These are phyloP conservation scores for Campoletis sonorensis DNA, from an alignment of 1,140 invertebrate genomes.

Conservation along the genomic window DNA sequence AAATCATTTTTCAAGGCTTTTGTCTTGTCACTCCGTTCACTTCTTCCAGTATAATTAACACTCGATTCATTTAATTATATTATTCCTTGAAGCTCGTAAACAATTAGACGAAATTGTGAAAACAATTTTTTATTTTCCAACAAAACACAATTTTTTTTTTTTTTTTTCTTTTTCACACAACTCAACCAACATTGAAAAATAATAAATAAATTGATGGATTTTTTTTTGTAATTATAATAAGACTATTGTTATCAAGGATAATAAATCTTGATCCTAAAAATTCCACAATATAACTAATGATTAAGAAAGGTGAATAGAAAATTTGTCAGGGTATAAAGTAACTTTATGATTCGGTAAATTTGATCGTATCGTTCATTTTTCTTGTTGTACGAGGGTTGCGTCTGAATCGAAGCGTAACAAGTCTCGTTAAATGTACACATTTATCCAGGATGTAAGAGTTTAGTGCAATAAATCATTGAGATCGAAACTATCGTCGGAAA, in stretches of 20 bases:
- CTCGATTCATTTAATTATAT: no score
- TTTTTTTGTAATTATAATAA: no score
- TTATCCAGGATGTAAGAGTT: not conserved
- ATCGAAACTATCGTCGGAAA: constrained; percentile 11
- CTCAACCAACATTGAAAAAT: no score
- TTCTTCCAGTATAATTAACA: not conserved
- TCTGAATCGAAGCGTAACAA: constrained; percentile 26
- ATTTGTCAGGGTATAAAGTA: not conserved
- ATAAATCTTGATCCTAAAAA: no score
- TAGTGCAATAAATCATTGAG: constrained; percentile 30
- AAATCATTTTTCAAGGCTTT: constrained; percentile 21
- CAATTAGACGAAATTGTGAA: no score
- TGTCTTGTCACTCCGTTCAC: no score
- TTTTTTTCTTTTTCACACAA: no score
- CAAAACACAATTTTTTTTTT: no score
- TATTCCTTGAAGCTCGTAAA: no score
- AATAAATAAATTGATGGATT: no score
- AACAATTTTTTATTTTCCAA: no score
- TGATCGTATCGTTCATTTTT: not conserved
- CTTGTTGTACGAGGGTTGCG: not conserved
- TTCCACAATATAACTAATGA: not conserved
- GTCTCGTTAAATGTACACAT: not conserved
- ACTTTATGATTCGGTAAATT: not conserved
- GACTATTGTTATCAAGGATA: no score
- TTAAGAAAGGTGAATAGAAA: not conserved